Evolutionary conservation across 2,113 vertebrate genomes (phyloP).

Genomic region (Tetrao urogallus): DNA sequence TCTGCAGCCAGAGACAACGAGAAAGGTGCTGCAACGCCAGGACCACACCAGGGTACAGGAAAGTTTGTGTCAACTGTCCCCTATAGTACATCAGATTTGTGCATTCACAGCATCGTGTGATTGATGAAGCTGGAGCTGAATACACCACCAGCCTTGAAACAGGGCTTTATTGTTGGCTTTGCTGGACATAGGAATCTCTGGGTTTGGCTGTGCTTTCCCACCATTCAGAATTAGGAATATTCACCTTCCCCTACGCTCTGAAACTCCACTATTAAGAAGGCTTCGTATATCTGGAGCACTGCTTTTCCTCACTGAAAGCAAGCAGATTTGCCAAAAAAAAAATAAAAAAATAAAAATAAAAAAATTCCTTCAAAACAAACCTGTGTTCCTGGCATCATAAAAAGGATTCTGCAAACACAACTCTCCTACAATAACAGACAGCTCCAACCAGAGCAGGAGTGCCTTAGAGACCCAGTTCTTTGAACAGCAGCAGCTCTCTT

Average conservation of each 20-base stretch:
- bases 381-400: background rate
- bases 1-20: background rate
- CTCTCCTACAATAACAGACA: background rate
- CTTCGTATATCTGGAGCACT: background rate
- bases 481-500: background rate
- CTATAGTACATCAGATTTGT: background rate
- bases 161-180: background rate
- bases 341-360: too few relatives aligned
- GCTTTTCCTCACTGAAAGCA: background rate
- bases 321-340: background rate
- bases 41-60: background rate
- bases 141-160: background rate
- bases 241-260: background rate
- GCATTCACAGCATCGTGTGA: background rate
- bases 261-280: background rate
- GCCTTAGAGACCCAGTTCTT: background rate
- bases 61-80: background rate
- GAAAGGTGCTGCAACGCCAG: background rate
- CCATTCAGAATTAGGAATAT: background rate
- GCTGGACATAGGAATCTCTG: background rate
- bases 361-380: background rate
- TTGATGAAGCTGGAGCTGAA: background rate
- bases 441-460: background rate
- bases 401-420: background rate
- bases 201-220: background rate